Evolutionary conservation across 2,113 vertebrate genomes (phyloP), one percentile per base, ranked within the genome.

Genomic region (Tautogolabrus adspersus): DNA sequence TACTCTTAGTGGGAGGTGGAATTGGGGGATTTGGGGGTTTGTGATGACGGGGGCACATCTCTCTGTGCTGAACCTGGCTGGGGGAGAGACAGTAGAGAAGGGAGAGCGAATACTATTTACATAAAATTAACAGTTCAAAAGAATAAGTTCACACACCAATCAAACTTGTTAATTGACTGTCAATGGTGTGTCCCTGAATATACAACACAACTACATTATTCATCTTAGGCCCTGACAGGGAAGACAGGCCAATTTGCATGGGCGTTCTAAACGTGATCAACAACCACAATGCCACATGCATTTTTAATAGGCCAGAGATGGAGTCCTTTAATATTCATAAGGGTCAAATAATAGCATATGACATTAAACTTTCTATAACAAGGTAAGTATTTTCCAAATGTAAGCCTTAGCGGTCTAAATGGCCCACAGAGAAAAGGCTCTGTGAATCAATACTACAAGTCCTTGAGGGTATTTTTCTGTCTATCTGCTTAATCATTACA

Each of bases 101-200:
- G 93, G 93, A 82, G 89, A 88, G 88, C 79, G 96, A 97, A 97
- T 96, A 95, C 95, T 96, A 99, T 99, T 99, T 97, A 97, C 97
- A 99, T 99, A 98, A 97, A 97, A 99, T 99, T 99, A 99, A 97
- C 97, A 97, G 97, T 98, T 98, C 97, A 98, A 98, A 98, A 97
- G 97, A 96, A 96, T 95, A 95, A 97, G 96, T 97, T 97, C 96
- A 96, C 96, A 97, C 96, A 98, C 96, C 97, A 98, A 98, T 98
- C 97, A 98, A 98, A 98, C 96, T 97, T 97, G 97, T 97, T 98
- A 98, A 98, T 98, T 98, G 97, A 98, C 97, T 98, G 97, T 97
- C 97, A 97, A 97, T 97, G 96, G 96, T 91, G 96, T 96, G 96
- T 96, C 96, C 95, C 96, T 96, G 96, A 96, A 96, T 96, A 96